A percentile compares a stretch with the other conserved stretches of the same genome.
These are phyloP conservation scores for Hoplostethus mediterraneus DNA, from an alignment of 2,797 vertebrate species.

Conservation along the genomic window DNA sequence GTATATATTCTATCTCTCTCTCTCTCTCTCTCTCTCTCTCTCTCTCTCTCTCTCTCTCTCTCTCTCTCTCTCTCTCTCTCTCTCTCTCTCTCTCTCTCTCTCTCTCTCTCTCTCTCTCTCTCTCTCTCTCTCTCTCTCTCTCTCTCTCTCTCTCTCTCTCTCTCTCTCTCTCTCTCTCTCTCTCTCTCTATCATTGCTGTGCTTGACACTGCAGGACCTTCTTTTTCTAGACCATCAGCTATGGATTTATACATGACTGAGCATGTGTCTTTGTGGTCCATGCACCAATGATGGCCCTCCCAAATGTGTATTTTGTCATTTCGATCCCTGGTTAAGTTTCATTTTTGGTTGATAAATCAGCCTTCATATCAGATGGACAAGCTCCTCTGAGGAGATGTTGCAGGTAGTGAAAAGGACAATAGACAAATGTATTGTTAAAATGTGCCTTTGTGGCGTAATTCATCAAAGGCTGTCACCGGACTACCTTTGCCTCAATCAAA, in stretches of 20 bases:
- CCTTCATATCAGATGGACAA: conserved; percentile 27
- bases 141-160: no score
- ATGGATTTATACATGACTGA: background rate
- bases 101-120: no score
- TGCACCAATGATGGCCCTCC: conserved; percentile 46
- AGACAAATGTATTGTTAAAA: conserved; percentile 22
- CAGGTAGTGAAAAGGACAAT: conserved; percentile 14
- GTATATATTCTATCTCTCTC: no score
- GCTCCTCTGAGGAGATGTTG: conserved; percentile 34
- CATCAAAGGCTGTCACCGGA: conserved; percentile 17
- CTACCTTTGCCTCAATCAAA: conserved; percentile 27
- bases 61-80: no score
- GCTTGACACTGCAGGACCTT: conserved; percentile 7
- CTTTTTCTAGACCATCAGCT: conserved; percentile 6
- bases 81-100: no score
- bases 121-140: no score
- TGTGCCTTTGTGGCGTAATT: conserved; percentile 46
- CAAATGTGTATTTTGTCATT: conserved; percentile 42
- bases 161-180: no score
- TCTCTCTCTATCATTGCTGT: background rate
- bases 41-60: no score
- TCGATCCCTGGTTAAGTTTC: conserved; percentile 44
- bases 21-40: no score
- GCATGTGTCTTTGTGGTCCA: background rate
- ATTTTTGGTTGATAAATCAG: conserved; percentile 46